Evolutionary conservation across 1,140 invertebrate genomes (phyloP).

Genomic region (Diorhabda sublineata): DNA sequence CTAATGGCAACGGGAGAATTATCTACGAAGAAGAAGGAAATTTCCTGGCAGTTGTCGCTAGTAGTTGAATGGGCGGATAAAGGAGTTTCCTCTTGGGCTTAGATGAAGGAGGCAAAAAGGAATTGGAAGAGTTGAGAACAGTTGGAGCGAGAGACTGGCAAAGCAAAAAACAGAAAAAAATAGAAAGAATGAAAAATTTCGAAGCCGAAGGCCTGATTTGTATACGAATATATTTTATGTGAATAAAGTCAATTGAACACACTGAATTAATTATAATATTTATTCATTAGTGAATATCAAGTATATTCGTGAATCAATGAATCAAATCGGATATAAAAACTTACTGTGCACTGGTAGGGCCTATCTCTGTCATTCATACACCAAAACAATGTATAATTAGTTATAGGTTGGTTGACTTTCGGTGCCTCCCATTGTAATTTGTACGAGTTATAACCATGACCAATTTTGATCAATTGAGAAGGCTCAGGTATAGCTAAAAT

Average conservation of each 20-base stretch:
- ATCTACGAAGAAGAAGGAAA: too few relatives aligned
- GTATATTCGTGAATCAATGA: too few relatives aligned
- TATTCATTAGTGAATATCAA: too few relatives aligned
- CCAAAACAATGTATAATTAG: slow-evolving; percentile 49
- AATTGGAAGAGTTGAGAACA: background rate
- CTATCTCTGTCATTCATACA: slow-evolving; percentile 57
- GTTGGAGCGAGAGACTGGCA: background rate
- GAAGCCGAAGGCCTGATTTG: too few relatives aligned
- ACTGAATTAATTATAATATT: too few relatives aligned
- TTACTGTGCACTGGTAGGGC: slow-evolving; percentile 56
- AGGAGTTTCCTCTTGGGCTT: background rate
- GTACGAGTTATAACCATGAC: background rate
- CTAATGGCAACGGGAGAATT: too few relatives aligned
- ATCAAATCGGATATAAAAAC: slow-evolving; percentile 16
- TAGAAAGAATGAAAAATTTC: slow-evolving; percentile 1
- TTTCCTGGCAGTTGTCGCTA: too few relatives aligned
- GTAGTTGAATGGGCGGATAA: too few relatives aligned
- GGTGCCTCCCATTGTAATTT: background rate
- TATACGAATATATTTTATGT: too few relatives aligned
- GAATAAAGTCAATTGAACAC: too few relatives aligned
- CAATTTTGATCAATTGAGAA: background rate
- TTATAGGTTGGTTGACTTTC: background rate
- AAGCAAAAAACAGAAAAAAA: slow-evolving; percentile 1
- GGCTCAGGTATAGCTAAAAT: background rate
- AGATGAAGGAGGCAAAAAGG: background rate